Percentiles rank a stretch among this genome's conserved stretches.
These are phyloP conservation scores for Scelioninae gen. 1 DNA, from an alignment of 2,888 invertebrate species.

Conservation along the genomic window DNA sequence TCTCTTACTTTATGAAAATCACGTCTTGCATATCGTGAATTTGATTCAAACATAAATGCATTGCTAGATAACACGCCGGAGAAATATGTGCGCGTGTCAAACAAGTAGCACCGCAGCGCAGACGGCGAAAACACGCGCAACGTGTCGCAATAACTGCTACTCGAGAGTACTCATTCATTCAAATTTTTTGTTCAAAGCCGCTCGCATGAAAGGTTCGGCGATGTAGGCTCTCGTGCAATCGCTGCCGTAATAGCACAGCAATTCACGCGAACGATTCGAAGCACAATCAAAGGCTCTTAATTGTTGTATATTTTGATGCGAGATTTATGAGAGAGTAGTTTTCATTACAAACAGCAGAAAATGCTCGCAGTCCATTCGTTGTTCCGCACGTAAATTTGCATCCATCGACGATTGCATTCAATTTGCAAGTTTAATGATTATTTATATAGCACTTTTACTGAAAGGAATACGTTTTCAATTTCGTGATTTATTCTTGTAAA, in stretches of 20 bases:
- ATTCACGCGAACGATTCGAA: constrained; percentile 30
- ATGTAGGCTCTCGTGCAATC: not conserved
- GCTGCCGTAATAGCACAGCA: constrained; percentile 30
- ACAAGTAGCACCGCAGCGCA: constrained; percentile 28
- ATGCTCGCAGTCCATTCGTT: constrained; percentile 29
- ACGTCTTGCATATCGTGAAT: constrained; percentile 13
- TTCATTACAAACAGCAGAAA: constrained; percentile 44
- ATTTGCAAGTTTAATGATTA: constrained; percentile 54
- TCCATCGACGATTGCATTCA: constrained; percentile 36
- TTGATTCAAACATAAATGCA: constrained; percentile 43
- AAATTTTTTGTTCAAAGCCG: constrained; percentile 18
- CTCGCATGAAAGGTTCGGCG: constrained; percentile 32
- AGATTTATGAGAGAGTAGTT: constrained; percentile 52
- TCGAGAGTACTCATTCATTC: constrained; percentile 50
- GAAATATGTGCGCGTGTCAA: constrained; percentile 52
- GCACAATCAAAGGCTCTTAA: constrained; percentile 48
- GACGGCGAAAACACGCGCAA: constrained; percentile 29
- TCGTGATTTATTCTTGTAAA: constrained; percentile 8
- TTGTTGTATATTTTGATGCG: constrained; percentile 50
- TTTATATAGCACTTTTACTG: constrained; percentile 33
- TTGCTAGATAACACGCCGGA: constrained; percentile 40
- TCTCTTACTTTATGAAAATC: constrained; percentile 33
- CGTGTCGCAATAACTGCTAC: constrained; percentile 52
- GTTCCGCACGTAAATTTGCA: constrained; percentile 38
- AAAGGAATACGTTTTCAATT: constrained; percentile 29